phyloP scores from a whole-genome alignment of 2,888 invertebrate species.

The Xestia c-nigrum region DNA sequence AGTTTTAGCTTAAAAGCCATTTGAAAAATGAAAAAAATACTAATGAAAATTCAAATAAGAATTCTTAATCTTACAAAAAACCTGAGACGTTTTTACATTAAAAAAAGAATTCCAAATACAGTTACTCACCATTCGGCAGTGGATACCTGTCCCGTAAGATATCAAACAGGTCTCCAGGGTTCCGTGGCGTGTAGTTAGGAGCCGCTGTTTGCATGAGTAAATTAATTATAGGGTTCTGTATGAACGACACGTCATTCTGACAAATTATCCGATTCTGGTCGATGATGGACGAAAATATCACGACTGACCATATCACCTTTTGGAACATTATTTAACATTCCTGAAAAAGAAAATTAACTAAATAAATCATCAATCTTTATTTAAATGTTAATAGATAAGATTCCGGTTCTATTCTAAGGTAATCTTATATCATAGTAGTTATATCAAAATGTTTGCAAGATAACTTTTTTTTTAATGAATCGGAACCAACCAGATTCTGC shows the following conservation, averaged over 20 bases:
- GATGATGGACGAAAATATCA: conserved; percentile 30
- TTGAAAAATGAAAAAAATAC: background rate
- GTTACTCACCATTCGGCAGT: conserved; percentile 72
- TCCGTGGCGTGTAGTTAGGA: conserved; percentile 65
- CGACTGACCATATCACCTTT: conserved; percentile 23
- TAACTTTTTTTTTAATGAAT: background rate
- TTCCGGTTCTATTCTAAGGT: background rate
- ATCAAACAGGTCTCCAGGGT: conserved; percentile 70
- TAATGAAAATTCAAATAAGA: background rate
- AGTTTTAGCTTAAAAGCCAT: background rate
- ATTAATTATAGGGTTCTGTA: conserved; percentile 67
- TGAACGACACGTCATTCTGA: conserved; percentile 56
- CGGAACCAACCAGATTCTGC: background rate
- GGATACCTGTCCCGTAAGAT: conserved; percentile 72
- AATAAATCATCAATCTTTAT: background rate
- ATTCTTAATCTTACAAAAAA: background rate
- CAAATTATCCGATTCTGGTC: conserved; percentile 46
- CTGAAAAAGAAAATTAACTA: conserved; percentile 17
- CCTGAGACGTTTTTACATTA: background rate
- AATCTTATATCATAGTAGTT: background rate
- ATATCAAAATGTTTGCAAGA: background rate
- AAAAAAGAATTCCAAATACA: background rate
- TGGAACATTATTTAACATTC: conserved; percentile 26
- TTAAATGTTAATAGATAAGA: too few species aligned
- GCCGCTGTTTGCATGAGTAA: conserved; percentile 66